Conservation (phyloP, 2,888 invertebrate species). For the Zygothrica quintamaculata region DNA sequence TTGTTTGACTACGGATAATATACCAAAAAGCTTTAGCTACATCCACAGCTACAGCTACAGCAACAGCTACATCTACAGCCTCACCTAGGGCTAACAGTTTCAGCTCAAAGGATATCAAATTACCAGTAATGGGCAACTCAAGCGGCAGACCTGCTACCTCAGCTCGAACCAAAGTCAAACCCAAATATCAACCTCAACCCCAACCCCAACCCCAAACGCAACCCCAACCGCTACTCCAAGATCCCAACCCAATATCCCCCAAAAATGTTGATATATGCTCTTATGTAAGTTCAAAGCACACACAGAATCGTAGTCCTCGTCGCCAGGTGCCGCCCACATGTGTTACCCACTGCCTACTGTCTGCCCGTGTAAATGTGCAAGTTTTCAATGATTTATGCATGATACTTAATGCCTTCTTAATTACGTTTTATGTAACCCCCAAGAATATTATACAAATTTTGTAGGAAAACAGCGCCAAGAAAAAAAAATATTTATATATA, state of each 20-base stretch:
- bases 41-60: background rate
- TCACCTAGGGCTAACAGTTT: background rate
- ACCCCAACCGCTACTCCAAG: no score
- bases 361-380: slow-evolving; percentile 40
- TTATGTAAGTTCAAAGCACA: slow-evolving; percentile 7
- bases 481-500: no score
- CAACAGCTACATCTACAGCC: background rate
- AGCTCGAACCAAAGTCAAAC: background rate
- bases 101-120: slow-evolving; percentile 29
- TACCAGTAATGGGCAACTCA: slow-evolving; percentile 25
- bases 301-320: no score
- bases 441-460: slow-evolving; percentile 47
- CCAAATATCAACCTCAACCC: no score
- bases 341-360: slow-evolving; percentile 21
- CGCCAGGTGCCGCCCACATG: slow-evolving; percentile 41
- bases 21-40: slow-evolving; percentile 1
- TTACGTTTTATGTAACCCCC: slow-evolving; percentile 71
- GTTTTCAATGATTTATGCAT: slow-evolving; percentile 74
- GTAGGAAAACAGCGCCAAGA: slow-evolving; percentile 43
- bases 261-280: background rate
- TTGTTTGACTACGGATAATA: slow-evolving; percentile 9
- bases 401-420: slow-evolving; percentile 79
- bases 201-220: no score
- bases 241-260: background rate
- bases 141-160: no score